These are phyloP conservation scores for Gyps fulvus DNA, from an alignment of 2,113 vertebrate genomes.

Conservation along the genomic window DNA sequence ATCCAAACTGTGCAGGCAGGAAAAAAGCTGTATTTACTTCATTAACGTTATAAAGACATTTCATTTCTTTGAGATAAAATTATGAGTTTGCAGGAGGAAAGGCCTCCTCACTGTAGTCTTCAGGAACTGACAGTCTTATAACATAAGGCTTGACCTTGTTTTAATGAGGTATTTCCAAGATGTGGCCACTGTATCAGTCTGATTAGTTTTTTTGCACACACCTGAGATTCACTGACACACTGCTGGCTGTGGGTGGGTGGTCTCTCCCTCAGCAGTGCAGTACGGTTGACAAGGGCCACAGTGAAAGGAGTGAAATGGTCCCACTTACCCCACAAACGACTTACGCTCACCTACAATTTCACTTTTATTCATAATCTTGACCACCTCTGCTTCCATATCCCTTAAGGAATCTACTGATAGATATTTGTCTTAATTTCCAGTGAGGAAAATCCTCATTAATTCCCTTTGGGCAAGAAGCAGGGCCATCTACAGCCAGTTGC, in stretches of 20 bases:
- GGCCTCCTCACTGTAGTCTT: not conserved
- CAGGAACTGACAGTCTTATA: not conserved
- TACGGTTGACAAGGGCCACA: not conserved
- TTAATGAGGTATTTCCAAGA: not conserved
- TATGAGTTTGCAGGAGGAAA: not conserved
- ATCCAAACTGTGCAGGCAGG: not conserved
- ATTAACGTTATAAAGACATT: not conserved
- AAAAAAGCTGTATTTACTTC: not conserved
- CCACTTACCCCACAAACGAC: not conserved
- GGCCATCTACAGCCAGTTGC: not conserved
- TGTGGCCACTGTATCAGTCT: no score
- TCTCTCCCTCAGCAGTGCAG: not conserved
- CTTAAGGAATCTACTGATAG: not conserved
- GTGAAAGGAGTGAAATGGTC: not conserved
- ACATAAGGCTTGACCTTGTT: not conserved
- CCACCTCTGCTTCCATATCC: not conserved
- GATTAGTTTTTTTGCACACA: not conserved
- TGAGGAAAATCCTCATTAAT: not conserved
- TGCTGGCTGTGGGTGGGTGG: not conserved
- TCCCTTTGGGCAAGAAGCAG: not conserved
- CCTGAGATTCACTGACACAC: not conserved
- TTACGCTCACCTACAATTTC: not conserved
- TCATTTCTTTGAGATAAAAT: not conserved
- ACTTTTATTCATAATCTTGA: not conserved
- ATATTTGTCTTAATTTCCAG: not conserved